Conservation (phyloP, 2,113 vertebrate genomes). For the Pygathrix nemaeus region DNA sequence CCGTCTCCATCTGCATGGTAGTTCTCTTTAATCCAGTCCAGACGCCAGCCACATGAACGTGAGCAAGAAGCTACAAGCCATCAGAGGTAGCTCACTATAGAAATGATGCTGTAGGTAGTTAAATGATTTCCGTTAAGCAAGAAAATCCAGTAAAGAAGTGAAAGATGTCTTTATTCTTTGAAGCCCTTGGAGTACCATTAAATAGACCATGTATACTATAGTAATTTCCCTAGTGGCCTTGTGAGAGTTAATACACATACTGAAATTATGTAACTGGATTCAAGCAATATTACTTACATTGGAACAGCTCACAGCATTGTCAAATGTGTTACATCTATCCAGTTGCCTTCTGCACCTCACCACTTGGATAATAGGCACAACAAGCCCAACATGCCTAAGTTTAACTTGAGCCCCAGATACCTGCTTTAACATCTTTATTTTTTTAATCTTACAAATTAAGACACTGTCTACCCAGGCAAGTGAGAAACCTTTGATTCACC, state of each 20-base stretch:
- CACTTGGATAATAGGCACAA: not conserved
- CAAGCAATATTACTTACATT: not conserved
- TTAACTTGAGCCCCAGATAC: not conserved
- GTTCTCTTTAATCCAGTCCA: constrained; percentile 52
- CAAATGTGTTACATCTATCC: not conserved
- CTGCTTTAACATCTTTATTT: not conserved
- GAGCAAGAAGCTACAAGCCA: constrained; percentile 17
- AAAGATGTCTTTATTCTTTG: constrained; percentile 22
- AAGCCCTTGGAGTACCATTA: not conserved
- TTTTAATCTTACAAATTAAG: not conserved
- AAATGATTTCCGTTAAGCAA: not conserved
- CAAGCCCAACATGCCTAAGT: not conserved
- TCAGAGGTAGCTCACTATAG: not conserved
- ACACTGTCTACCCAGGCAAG: not conserved
- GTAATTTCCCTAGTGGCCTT: constrained; percentile 8
- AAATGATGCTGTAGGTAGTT: not conserved
- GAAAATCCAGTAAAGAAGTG: not conserved
- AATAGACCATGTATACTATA: not conserved
- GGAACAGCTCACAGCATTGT: not conserved
- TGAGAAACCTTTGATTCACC: not conserved
- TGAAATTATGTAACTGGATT: not conserved
- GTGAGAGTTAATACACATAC: constrained; percentile 16
- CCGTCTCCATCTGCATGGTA: not conserved
- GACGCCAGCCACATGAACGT: constrained; percentile 27
- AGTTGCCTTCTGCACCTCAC: not conserved